These are phyloP conservation scores for Prinia subflava DNA, from an alignment of 2,113 vertebrate genomes.

Conservation along the genomic window DNA sequence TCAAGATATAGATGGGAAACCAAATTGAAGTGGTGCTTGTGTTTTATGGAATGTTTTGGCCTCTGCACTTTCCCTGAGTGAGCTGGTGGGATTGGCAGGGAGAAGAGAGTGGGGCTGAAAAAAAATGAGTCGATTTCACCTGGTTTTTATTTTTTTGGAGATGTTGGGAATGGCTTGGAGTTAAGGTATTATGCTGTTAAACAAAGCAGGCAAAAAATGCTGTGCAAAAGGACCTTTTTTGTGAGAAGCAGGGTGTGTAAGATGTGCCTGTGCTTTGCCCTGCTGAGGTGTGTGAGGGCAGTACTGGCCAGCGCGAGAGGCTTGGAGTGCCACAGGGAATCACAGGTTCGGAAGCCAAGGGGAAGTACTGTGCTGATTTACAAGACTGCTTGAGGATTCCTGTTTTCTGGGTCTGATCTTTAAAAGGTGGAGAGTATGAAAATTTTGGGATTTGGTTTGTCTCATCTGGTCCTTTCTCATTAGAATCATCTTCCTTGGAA, in stretches of 20 bases:
- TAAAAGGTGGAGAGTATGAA: background rate
- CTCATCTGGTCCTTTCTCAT: background rate
- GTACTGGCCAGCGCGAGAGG: accelerated
- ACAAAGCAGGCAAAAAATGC: background rate
- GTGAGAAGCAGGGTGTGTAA: accelerated
- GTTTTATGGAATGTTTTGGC: background rate
- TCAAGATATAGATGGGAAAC: background rate
- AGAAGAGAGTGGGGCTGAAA: background rate
- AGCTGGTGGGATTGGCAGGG: background rate
- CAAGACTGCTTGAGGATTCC: background rate
- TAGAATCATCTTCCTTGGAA: background rate
- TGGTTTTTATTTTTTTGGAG: background rate
- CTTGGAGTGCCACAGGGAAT: background rate
- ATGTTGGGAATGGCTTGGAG: background rate
- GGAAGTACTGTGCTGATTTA: background rate
- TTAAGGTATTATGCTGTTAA: background rate
- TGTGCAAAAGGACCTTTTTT: background rate
- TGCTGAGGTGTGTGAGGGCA: accelerated
- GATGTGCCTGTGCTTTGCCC: background rate
- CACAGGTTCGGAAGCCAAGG: background rate
- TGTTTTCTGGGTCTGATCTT: background rate
- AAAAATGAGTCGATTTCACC: background rate
- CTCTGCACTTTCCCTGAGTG: background rate
- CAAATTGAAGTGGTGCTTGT: background rate
- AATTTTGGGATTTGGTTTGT: background rate